A percentile compares a stretch with the other conserved stretches of the same genome.
phyloP scores from a whole-genome alignment of 35 echinoderm and acorn worm genomes.

The Ophioderma brevispina region DNA sequence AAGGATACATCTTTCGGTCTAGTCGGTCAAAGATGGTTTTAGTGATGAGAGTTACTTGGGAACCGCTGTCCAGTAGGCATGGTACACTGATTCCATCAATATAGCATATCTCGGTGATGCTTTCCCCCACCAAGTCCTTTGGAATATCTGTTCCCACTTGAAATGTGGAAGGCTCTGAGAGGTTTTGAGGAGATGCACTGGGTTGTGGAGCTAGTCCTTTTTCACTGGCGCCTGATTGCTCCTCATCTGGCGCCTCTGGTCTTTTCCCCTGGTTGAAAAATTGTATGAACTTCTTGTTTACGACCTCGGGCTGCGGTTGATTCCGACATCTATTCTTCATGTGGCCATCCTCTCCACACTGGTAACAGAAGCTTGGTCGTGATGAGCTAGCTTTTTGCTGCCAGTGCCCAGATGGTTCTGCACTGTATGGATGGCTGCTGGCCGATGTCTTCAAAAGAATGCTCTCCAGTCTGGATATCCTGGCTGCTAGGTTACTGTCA shows the following conservation, averaged over 20 bases:
- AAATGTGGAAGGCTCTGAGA: no score
- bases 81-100: conserved; percentile 15
- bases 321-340: conserved; percentile 35
- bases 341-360: conserved; percentile 65
- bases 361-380: conserved; percentile 48
- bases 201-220: background rate
- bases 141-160: conserved; percentile 25
- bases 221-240: conserved; percentile 39
- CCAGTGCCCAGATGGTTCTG: background rate
- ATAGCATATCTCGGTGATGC: conserved; percentile 6
- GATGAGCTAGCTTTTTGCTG: background rate
- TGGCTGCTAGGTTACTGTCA: background rate
- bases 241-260: conserved; percentile 22
- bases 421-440: background rate
- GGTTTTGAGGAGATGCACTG: no score
- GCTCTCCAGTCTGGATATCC: background rate
- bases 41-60: conserved; percentile 63
- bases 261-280: conserved; percentile 49
- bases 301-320: background rate
- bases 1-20: conserved; percentile 18
- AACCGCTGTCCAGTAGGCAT: conserved; percentile 69
- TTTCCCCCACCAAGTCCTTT: conserved; percentile 53
- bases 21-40: conserved; percentile 42
- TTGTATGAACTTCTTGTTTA: conserved; percentile 55
- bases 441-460: background rate